These are phyloP conservation scores for Ochropacha duplaris DNA, from an alignment of 2,888 invertebrate genomes.

Conservation along the genomic window DNA sequence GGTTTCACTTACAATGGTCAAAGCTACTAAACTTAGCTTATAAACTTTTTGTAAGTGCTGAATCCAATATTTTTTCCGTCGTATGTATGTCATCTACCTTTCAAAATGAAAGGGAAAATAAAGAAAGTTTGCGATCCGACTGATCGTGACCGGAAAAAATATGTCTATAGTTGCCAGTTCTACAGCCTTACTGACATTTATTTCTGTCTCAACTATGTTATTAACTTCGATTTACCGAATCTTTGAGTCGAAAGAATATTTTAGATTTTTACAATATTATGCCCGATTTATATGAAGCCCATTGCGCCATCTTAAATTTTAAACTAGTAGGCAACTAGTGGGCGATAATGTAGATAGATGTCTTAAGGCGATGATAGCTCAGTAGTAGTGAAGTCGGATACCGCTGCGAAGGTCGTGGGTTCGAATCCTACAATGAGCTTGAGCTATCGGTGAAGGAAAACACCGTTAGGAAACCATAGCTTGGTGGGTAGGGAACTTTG, in stretches of 20 bases:
- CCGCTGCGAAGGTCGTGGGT: too few species aligned
- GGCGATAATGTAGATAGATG: too few species aligned
- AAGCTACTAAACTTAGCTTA: neutral
- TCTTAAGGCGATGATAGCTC: too few species aligned
- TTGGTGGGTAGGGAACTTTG: too few species aligned
- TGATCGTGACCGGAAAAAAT: slow-evolving; percentile 14
- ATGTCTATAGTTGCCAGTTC: slow-evolving; percentile 12
- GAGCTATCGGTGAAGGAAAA: too few species aligned
- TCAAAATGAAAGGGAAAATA: slow-evolving; percentile 25
- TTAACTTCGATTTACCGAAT: neutral
- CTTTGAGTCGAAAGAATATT: neutral
- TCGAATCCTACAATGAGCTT: too few species aligned
- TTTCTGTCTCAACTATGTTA: neutral
- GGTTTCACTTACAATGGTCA: neutral
- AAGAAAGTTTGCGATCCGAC: slow-evolving; percentile 6
- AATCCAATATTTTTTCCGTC: slow-evolving; percentile 19
- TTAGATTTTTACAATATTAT: neutral
- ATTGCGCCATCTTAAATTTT: too few species aligned
- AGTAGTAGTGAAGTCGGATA: too few species aligned
- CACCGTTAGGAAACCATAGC: too few species aligned
- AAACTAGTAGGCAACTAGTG: too few species aligned
- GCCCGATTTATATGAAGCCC: too few species aligned
- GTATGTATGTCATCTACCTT: slow-evolving; percentile 31
- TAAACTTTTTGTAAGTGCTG: neutral
- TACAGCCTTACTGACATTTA: neutral